Percentiles rank a stretch among this genome's conserved stretches.
phyloP scores from a whole-genome alignment of 1,140 invertebrate species.

The Polyergus mexicanus region DNA sequence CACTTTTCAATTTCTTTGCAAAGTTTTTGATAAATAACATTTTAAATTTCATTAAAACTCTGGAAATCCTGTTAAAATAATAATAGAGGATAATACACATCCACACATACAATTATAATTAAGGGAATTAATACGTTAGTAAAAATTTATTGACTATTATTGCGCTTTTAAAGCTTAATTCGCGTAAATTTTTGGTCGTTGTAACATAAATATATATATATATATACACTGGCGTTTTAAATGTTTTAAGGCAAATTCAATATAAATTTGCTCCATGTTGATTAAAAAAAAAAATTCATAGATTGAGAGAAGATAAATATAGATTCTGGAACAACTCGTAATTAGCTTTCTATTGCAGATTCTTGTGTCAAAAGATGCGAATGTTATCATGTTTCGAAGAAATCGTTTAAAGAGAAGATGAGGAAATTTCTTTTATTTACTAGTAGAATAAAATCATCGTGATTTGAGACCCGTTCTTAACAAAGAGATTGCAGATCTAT shows the following conservation, averaged over 20 bases:
- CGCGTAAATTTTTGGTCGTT: neutral
- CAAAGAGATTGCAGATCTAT: constrained; percentile 3
- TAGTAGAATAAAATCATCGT: neutral
- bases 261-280: neutral
- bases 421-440: neutral
- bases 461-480: constrained; percentile 16
- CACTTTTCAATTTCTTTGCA: neutral
- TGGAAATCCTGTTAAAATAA: neutral
- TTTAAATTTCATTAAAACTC: neutral
- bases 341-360: constrained; percentile 19
- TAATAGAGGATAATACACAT: no score
- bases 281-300: neutral
- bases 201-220: neutral
- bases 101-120: neutral
- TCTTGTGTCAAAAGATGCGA: neutral
- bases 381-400: neutral
- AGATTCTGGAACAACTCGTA: neutral
- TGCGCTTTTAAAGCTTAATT: neutral
- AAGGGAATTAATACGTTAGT: neutral
- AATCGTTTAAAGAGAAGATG: neutral
- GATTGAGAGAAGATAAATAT: neutral
- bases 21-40: neutral
- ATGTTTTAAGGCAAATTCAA: neutral
- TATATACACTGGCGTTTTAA: neutral
- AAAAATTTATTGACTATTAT: neutral